Conservation (phyloP, 2,888 invertebrate species). For the Meteorus colon region DNA sequence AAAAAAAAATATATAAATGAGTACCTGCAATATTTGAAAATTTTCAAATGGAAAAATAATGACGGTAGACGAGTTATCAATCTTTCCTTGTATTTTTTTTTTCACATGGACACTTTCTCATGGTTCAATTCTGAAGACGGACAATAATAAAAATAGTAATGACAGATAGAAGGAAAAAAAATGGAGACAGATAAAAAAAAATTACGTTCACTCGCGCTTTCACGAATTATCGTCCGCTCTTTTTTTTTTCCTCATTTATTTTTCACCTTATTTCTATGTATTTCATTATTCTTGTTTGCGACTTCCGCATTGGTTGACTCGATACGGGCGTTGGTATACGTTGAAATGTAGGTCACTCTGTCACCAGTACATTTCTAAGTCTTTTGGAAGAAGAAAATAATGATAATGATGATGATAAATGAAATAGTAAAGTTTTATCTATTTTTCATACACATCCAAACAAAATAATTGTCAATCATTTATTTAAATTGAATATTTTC, state of each 20-base stretch:
- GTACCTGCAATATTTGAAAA: neutral
- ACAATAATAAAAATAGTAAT: neutral
- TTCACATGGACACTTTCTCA: conserved; percentile 18
- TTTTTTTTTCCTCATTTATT: conserved; percentile 40
- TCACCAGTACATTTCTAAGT: conserved; percentile 37
- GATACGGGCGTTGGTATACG: conserved; percentile 46
- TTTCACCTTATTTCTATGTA: neutral
- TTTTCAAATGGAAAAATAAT: conserved; percentile 18
- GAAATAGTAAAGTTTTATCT: neutral
- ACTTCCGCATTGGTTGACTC: conserved; percentile 28
- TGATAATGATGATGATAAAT: neutral
- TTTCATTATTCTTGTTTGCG: neutral
- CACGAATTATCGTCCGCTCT: conserved; percentile 59
- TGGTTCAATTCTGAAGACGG: neutral
- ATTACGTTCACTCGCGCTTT: conserved; percentile 63
- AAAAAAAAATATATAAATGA: neutral
- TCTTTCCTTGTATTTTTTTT: neutral
- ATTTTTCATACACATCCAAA: neutral
- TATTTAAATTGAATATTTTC: neutral
- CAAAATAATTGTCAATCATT: conserved; percentile 1
- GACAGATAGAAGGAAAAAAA: conserved; percentile 30
- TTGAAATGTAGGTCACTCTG: conserved; percentile 63
- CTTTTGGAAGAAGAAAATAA: neutral
- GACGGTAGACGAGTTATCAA: neutral
- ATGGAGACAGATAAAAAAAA: conserved; percentile 40